These are phyloP conservation scores for Glossophaga mutica DNA, from an alignment of 2,797 vertebrate species.

Conservation along the genomic window DNA sequence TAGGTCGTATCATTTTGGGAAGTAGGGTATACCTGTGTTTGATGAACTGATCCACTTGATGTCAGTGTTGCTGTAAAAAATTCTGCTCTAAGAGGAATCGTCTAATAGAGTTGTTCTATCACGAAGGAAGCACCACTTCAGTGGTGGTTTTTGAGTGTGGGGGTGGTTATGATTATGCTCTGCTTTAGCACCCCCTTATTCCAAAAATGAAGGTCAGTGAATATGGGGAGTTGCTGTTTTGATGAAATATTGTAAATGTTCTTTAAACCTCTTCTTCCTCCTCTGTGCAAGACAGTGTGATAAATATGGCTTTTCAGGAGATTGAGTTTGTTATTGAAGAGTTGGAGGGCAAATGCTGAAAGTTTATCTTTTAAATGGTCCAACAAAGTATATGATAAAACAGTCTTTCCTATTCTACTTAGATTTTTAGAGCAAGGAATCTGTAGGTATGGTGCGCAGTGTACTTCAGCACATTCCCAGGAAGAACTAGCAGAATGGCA, in stretches of 20 bases:
- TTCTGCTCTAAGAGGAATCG: constrained; percentile 30
- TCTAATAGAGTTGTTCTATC: neutral
- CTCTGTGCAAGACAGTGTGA: neutral
- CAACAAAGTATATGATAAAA: constrained; percentile 50
- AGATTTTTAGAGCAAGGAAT: constrained; percentile 98
- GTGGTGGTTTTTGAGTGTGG: neutral
- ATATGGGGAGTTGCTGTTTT: neutral
- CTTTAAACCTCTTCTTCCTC: neutral
- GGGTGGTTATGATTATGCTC: neutral
- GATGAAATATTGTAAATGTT: neutral
- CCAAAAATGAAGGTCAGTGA: neutral
- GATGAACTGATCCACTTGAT: constrained; percentile 75
- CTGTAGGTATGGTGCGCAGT: constrained; percentile 98
- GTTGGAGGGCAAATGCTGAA: constrained; percentile 32
- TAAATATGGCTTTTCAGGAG: constrained; percentile 8
- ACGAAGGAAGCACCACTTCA: neutral
- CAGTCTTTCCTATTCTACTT: constrained; percentile 72
- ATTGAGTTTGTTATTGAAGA: constrained; percentile 12
- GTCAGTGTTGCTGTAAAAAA: constrained; percentile 80
- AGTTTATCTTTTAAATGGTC: constrained; percentile 41
- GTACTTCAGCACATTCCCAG: constrained; percentile 98
- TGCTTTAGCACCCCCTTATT: neutral
- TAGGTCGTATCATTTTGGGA: neutral
- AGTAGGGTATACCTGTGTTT: constrained; percentile 62
- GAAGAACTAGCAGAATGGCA: constrained; percentile 99